Percentiles rank a stretch among this genome's conserved stretches.
Conservation (phyloP, 1,140 invertebrate species). For the Eupeodes corollae region DNA sequence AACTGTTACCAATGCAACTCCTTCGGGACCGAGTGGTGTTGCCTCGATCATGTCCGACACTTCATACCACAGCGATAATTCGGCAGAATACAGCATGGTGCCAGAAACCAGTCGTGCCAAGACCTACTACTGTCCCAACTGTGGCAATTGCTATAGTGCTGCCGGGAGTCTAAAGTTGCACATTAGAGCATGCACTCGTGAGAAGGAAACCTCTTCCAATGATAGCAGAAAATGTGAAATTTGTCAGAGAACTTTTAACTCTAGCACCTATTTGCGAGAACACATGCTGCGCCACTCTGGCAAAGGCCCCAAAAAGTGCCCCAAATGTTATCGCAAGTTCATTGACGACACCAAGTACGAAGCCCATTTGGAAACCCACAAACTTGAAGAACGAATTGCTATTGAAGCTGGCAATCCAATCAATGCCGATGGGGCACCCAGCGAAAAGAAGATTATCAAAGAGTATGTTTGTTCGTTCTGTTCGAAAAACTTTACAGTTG, state of each 20-base stretch:
- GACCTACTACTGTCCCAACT: slow-evolving; percentile 33
- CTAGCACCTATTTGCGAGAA: slow-evolving; percentile 32
- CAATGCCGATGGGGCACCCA: slow-evolving; percentile 21
- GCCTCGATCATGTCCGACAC: too few species aligned
- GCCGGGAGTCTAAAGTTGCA: slow-evolving; percentile 32
- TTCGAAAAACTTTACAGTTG: slow-evolving; percentile 27
- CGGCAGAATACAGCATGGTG: slow-evolving; percentile 7
- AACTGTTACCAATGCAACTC: too few species aligned
- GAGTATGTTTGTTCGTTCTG: slow-evolving; percentile 34
- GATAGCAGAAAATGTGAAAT: slow-evolving; percentile 33
- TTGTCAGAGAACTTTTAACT: slow-evolving; percentile 34
- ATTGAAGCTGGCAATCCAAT: slow-evolving; percentile 27
- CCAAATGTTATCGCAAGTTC: slow-evolving; percentile 33
- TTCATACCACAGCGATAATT: neutral
- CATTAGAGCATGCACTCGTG: slow-evolving; percentile 32
- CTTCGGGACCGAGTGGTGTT: too few species aligned
- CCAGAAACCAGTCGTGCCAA: slow-evolving; percentile 10
- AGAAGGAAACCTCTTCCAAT: slow-evolving; percentile 22
- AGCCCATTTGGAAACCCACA: slow-evolving; percentile 29
- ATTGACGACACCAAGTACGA: slow-evolving; percentile 27
- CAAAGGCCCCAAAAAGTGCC: slow-evolving; percentile 31
- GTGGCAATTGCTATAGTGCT: slow-evolving; percentile 33
- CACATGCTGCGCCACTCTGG: slow-evolving; percentile 35
- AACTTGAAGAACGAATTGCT: slow-evolving; percentile 31
- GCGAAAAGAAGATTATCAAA: slow-evolving; percentile 32